Evolutionary conservation across 2,113 vertebrate genomes (phyloP).

Genomic region (Salvator merianae): DNA sequence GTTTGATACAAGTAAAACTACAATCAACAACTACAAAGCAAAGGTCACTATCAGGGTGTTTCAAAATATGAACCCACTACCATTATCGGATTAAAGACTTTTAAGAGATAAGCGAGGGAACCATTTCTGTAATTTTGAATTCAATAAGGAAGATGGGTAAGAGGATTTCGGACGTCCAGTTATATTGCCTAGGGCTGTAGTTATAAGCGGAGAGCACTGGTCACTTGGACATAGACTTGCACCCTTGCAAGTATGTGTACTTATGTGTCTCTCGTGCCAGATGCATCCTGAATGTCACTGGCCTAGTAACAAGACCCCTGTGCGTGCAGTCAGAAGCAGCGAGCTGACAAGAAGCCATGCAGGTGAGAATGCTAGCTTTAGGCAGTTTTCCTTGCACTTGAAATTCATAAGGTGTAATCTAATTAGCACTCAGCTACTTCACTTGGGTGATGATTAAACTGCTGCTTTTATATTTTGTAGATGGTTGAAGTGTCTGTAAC

Average conservation of each 20-base stretch:
- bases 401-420: background rate
- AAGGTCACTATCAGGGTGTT: too few species aligned
- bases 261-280: background rate
- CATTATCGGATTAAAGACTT: too few species aligned
- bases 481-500: conserved; percentile 8
- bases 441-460: conserved; percentile 23
- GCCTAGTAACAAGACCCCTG: background rate
- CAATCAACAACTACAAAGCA: too few species aligned
- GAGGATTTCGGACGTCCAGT: too few species aligned
- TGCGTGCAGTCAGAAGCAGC: background rate
- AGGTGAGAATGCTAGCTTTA: background rate
- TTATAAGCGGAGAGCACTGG: too few species aligned
- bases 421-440: conserved; percentile 3
- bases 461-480: conserved; percentile 30
- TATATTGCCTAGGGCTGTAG: too few species aligned
- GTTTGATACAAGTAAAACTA: too few species aligned
- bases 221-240: background rate
- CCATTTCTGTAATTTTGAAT: too few species aligned
- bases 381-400: background rate
- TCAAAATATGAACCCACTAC: too few species aligned
- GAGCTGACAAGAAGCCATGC: background rate
- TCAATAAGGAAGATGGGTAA: too few species aligned
- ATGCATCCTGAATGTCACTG: background rate
- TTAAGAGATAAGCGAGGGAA: too few species aligned
- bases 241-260: background rate